Evolutionary conservation across 2,113 vertebrate genomes (phyloP).

Genomic region (Colius striatus): DNA sequence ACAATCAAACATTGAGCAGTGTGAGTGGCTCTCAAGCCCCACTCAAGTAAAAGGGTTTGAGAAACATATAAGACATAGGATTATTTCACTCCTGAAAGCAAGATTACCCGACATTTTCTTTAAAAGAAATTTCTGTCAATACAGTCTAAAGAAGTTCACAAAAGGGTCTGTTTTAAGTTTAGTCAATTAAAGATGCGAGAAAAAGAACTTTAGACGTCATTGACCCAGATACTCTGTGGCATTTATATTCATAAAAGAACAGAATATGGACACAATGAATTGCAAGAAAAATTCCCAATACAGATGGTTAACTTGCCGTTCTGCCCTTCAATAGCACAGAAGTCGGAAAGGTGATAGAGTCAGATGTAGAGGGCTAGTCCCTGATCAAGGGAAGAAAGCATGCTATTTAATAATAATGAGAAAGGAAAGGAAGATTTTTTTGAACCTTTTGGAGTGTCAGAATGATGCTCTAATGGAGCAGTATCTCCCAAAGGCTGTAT

Average conservation of each 20-base stretch:
- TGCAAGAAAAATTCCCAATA: constrained; percentile 64
- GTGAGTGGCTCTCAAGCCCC: not conserved
- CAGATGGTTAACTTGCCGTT: constrained; percentile 44
- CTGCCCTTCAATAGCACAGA: constrained; percentile 56
- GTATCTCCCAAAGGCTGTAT: not conserved
- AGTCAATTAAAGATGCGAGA: constrained; percentile 69
- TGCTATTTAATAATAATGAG: constrained; percentile 64
- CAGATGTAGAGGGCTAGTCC: constrained; percentile 66
- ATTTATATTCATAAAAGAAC: constrained; percentile 68
- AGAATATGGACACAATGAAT: constrained; percentile 48
- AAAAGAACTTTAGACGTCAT: constrained; percentile 68
- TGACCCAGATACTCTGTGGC: constrained; percentile 66
- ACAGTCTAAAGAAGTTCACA: constrained; percentile 48
- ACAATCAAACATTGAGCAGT: not conserved
- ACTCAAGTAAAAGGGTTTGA: not conserved
- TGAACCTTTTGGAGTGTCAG: not conserved
- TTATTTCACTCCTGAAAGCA: constrained; percentile 7
- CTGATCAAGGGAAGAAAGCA: constrained; percentile 46
- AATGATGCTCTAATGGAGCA: not conserved
- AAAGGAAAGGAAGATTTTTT: not conserved
- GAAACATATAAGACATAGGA: not conserved
- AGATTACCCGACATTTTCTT: constrained; percentile 31
- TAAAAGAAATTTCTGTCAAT: constrained; percentile 48
- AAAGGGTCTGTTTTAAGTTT: constrained; percentile 65
- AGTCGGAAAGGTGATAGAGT: constrained; percentile 60